phyloP scores from a whole-genome alignment of 2,888 invertebrate species.

The Horisme vitalbata region DNA sequence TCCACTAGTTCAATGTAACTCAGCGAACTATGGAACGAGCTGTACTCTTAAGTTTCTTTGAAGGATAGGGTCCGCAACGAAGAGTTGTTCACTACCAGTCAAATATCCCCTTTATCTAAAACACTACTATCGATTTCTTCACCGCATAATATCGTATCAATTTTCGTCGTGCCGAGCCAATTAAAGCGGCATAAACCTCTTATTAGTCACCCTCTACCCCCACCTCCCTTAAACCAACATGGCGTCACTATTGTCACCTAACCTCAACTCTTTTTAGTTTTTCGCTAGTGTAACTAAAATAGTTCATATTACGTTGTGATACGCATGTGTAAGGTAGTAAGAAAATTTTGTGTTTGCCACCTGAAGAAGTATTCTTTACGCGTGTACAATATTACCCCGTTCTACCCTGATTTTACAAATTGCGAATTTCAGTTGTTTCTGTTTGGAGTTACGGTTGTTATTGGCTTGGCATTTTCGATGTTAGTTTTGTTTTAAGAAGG shows the following conservation, averaged over 20 bases:
- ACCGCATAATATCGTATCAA: constrained; percentile 51
- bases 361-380: constrained; percentile 71
- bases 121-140: constrained; percentile 61
- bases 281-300: constrained; percentile 21
- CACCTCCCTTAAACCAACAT: constrained; percentile 74
- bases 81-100: no score
- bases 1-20: not conserved
- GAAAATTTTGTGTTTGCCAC: constrained; percentile 45
- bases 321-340: constrained; percentile 34
- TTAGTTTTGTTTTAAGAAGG: constrained; percentile 66
- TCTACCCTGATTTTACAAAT: constrained; percentile 38
- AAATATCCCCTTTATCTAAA: constrained; percentile 56
- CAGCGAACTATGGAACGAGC: not conserved
- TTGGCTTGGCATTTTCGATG: constrained; percentile 40
- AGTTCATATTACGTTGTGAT: constrained; percentile 38
- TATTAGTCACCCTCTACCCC: constrained; percentile 73
- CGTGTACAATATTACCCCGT: constrained; percentile 68
- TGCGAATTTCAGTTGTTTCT: constrained; percentile 34
- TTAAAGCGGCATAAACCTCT: constrained; percentile 76
- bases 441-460: constrained; percentile 28
- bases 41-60: no score
- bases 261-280: constrained; percentile 43
- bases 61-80: no score
- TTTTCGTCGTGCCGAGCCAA: constrained; percentile 71
- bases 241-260: constrained; percentile 80